phyloP scores from a whole-genome alignment of 2,113 vertebrate species.

The Epinephelus cyanopodus region DNA sequence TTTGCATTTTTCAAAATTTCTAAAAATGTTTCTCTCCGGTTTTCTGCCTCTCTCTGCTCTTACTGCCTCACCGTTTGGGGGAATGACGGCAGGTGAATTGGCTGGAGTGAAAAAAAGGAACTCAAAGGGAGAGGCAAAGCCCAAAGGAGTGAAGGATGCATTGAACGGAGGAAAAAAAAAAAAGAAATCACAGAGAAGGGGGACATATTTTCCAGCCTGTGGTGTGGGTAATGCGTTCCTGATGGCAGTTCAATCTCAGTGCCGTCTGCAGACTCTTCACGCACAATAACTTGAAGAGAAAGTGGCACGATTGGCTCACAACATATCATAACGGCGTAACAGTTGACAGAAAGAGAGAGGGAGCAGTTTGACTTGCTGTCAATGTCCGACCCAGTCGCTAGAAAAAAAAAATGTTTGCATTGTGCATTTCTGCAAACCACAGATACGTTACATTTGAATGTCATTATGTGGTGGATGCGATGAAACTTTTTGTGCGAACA shows the following conservation, averaged over 20 bases:
- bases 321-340: slow-evolving; percentile 2
- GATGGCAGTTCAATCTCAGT: slow-evolving; percentile 22
- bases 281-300: slow-evolving; percentile 16
- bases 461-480: too few relatives aligned
- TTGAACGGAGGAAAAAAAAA: not conserved
- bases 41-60: not conserved
- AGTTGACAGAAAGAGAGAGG: not conserved
- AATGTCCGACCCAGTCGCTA: too few relatives aligned
- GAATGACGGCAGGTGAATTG: not conserved
- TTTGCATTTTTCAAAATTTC: slow-evolving; percentile 18
- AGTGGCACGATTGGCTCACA: slow-evolving; percentile 10
- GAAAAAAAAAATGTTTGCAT: too few relatives aligned
- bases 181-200: not conserved
- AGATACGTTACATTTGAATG: too few relatives aligned
- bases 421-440: too few relatives aligned
- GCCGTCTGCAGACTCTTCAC: slow-evolving; percentile 11
- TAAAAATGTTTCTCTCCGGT: not conserved
- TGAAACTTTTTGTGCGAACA: too few relatives aligned
- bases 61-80: not conserved
- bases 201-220: slow-evolving; percentile 13
- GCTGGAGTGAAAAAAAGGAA: not conserved
- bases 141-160: not conserved
- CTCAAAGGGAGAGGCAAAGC: slow-evolving; percentile 15
- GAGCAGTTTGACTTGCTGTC: not conserved
- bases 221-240: slow-evolving; percentile 24